A percentile compares a stretch with the other conserved stretches of the same genome.
These are phyloP conservation scores for Odiellus spinosus DNA, from an alignment of 2,888 invertebrate genomes.

Conservation along the genomic window DNA sequence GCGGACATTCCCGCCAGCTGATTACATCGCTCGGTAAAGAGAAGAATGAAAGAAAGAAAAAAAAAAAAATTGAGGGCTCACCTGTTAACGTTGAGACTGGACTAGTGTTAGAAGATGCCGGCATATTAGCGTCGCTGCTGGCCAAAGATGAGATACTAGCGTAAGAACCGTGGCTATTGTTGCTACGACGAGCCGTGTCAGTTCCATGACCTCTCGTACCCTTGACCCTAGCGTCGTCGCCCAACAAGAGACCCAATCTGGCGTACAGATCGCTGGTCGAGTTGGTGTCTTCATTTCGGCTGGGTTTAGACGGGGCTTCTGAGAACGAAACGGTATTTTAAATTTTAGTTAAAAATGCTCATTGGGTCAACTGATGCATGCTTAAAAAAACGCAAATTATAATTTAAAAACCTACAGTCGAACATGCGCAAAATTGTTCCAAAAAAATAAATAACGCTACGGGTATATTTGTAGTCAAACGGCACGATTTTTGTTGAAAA, in stretches of 20 bases:
- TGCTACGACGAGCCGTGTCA: constrained; percentile 5
- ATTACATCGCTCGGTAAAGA: too few species aligned
- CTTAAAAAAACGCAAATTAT: too few species aligned
- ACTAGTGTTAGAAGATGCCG: constrained; percentile 65
- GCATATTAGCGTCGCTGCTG: constrained; percentile 43
- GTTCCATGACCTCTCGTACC: constrained; percentile 19
- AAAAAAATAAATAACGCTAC: background rate
- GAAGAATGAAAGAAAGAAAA: too few species aligned
- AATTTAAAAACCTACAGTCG: too few species aligned
- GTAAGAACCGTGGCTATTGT: constrained; percentile 26
- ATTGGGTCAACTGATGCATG: background rate
- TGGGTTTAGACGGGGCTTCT: constrained; percentile 44
- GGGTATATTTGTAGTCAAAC: background rate
- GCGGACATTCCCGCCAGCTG: too few species aligned
- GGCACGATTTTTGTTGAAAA: too few species aligned
- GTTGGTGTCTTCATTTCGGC: constrained; percentile 24
- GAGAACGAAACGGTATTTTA: constrained; percentile 44
- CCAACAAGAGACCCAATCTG: constrained; percentile 61
- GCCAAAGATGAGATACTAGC: constrained; percentile 40
- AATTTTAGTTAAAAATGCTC: background rate
- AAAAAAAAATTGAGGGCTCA: constrained; percentile 18
- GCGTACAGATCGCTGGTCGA: constrained; percentile 65
- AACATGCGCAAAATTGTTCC: too few species aligned
- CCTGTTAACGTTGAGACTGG: constrained; percentile 75
- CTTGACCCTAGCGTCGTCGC: constrained; percentile 39